phyloP scores from a whole-genome alignment of 2,113 vertebrate genomes.

The Empidonax alnorum region DNA sequence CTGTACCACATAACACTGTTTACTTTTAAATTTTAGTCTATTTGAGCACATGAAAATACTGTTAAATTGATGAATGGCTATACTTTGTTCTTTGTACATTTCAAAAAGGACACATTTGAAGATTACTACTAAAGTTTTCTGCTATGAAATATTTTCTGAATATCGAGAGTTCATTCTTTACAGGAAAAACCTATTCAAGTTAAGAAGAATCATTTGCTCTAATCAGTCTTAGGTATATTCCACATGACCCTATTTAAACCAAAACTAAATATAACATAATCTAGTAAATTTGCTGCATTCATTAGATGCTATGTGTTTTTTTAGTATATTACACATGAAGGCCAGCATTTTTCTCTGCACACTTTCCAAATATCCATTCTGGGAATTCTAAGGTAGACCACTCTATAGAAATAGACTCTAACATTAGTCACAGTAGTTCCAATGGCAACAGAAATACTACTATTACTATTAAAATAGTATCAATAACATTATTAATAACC shows the following conservation, averaged over 20 bases:
- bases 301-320: neutral
- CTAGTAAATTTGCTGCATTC: neutral
- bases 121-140: neutral
- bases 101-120: neutral
- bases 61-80: neutral
- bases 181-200: neutral
- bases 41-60: neutral
- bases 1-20: neutral
- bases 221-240: neutral
- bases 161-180: neutral
- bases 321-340: neutral
- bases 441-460: neutral
- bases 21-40: neutral
- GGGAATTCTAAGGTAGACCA: neutral
- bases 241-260: neutral
- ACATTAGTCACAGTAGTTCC: neutral
- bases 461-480: neutral
- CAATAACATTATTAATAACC: neutral
- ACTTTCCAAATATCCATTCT: neutral
- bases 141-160: neutral
- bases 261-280: neutral
- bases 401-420: neutral
- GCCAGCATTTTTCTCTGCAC: neutral
- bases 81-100: neutral
- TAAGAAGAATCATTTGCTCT: neutral